phyloP scores from a whole-genome alignment of 2,888 invertebrate species.

The Ethmia dodecea region DNA sequence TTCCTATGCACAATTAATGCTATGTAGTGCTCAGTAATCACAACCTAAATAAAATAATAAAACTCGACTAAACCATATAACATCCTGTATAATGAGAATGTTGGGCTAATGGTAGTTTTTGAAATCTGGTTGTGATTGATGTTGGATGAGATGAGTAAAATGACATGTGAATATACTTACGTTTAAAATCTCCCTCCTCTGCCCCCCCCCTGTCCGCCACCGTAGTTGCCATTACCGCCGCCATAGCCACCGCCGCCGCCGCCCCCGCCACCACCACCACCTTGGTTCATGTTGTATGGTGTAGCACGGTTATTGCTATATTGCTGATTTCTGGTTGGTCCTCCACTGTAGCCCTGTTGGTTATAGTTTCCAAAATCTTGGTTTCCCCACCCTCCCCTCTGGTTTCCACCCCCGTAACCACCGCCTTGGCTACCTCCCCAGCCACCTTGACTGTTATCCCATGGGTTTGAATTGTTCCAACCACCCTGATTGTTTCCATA shows the following conservation, averaged over 20 bases:
- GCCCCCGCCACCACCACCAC: conserved; percentile 53
- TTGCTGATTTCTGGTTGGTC: conserved; percentile 88
- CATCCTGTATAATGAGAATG: conserved; percentile 21
- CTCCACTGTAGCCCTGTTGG: conserved; percentile 91
- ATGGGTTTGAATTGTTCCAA: conserved; percentile 70
- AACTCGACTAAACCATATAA: conserved; percentile 29
- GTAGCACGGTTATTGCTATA: conserved; percentile 82
- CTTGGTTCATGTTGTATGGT: conserved; percentile 84
- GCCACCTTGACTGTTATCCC: conserved; percentile 56
- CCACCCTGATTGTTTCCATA: conserved; percentile 78
- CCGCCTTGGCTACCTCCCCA: conserved; percentile 38
- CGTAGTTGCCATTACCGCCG: conserved; percentile 60
- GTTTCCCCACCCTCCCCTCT: conserved; percentile 76
- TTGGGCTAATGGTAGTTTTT: conserved; percentile 19
- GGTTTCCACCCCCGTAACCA: conserved; percentile 60
- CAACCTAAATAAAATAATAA: conserved; percentile 27
- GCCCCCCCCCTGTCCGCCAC: conserved; percentile 47
- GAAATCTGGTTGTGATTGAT: conserved; percentile 24
- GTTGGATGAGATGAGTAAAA: conserved; percentile 7
- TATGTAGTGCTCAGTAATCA: conserved; percentile 53
- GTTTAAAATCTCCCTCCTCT: too few relatives aligned
- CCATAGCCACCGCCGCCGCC: conserved; percentile 60
- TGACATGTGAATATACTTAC: conserved; percentile 39
- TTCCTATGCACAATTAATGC: conserved; percentile 61
- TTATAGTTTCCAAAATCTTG: conserved; percentile 88